phyloP scores from a whole-genome alignment of 2,888 invertebrate genomes.

The Leptopilina drosophilae region DNA sequence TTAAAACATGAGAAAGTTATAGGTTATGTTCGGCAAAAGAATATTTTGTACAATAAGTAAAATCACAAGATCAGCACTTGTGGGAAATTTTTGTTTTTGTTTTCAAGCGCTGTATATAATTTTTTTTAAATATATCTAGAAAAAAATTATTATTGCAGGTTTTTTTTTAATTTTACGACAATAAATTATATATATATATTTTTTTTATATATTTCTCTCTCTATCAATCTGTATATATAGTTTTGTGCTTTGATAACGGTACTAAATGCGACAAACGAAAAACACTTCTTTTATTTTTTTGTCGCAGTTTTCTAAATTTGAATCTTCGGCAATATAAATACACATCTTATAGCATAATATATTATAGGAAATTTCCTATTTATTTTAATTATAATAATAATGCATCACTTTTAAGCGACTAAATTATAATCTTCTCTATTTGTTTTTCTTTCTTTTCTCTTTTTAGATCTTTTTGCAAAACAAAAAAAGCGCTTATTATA shows the following conservation, averaged over 20 bases:
- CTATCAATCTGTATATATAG: not conserved
- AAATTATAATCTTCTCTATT: slow-evolving; percentile 26
- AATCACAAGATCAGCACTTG: no score
- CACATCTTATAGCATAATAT: slow-evolving; percentile 16
- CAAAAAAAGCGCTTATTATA: slow-evolving; percentile 23
- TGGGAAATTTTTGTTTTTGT: no score
- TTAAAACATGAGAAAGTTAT: no score
- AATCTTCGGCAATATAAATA: slow-evolving; percentile 36
- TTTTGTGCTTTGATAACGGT: slow-evolving; percentile 33
- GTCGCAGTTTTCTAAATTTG: slow-evolving; percentile 13
- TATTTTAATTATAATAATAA: slow-evolving; percentile 34
- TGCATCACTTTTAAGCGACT: slow-evolving; percentile 17
- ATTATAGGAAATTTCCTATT: slow-evolving; percentile 1
- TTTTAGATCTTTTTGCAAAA: slow-evolving; percentile 39
- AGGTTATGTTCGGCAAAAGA: no score
- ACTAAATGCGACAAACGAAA: slow-evolving; percentile 30
- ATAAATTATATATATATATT: slow-evolving; percentile 13
- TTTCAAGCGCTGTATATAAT: not conserved
- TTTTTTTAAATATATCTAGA: slow-evolving; percentile 33
- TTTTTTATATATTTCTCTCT: slow-evolving; percentile 15
- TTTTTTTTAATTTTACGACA: slow-evolving; percentile 33
- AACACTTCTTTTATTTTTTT: not conserved
- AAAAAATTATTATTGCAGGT: slow-evolving; percentile 28
- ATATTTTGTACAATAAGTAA: no score
- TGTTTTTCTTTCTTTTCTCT: slow-evolving; percentile 30